A percentile compares a stretch with the other conserved stretches of the same genome.
These are phyloP conservation scores for Epicampocera succincta DNA, from an alignment of 2,888 invertebrate genomes.

Conservation along the genomic window DNA sequence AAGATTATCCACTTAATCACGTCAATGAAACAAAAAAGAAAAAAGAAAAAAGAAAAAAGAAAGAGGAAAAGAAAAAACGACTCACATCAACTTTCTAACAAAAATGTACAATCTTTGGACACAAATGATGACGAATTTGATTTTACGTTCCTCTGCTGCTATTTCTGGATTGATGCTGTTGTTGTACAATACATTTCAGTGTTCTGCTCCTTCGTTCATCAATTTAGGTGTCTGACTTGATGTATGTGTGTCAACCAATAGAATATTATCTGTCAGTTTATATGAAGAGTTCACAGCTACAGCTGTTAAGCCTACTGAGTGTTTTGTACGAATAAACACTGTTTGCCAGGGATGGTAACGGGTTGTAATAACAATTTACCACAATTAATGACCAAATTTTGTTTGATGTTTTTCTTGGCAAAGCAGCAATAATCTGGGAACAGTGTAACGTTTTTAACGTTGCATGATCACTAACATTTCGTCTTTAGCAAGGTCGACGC, in stretches of 20 bases:
- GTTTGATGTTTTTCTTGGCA: too few species aligned
- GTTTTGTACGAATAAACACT: neutral
- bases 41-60: too few species aligned
- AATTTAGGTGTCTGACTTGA: slow-evolving; percentile 43
- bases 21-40: slow-evolving; percentile 40
- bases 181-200: slow-evolving; percentile 17
- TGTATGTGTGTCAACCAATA: slow-evolving; percentile 49
- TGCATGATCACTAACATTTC: too few species aligned
- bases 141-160: slow-evolving; percentile 34
- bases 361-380: too few species aligned
- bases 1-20: slow-evolving; percentile 59
- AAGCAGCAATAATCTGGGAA: too few species aligned
- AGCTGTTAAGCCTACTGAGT: slow-evolving; percentile 44
- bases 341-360: too few species aligned
- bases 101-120: slow-evolving; percentile 45
- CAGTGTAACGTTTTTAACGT: too few species aligned
- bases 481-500: too few species aligned
- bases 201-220: slow-evolving; percentile 26
- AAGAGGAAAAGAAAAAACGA: neutral
- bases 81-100: neutral
- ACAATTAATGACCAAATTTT: too few species aligned
- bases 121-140: slow-evolving; percentile 60
- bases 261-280: slow-evolving; percentile 49
- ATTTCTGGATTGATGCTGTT: slow-evolving; percentile 7
- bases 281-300: slow-evolving; percentile 55